These are phyloP conservation scores for Morone saxatilis DNA, from an alignment of 2,113 vertebrate species.

Conservation along the genomic window DNA sequence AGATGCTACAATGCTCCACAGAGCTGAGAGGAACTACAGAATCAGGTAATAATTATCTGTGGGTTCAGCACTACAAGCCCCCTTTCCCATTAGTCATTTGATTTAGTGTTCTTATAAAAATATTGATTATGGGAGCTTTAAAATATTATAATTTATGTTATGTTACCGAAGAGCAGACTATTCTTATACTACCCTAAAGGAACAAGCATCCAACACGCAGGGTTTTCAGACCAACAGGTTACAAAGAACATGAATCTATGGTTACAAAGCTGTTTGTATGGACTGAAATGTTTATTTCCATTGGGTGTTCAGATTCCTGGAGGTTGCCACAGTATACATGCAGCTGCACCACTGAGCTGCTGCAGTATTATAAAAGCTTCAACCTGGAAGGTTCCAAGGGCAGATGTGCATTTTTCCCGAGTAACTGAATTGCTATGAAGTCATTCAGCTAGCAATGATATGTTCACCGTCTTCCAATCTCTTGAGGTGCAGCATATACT, in stretches of 20 bases:
- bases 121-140: neutral
- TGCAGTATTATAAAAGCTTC: conserved; percentile 34
- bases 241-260: neutral
- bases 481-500: conserved; percentile 48
- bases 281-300: conserved; percentile 5
- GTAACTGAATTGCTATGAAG: conserved; percentile 74
- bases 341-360: conserved; percentile 15
- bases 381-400: conserved; percentile 68
- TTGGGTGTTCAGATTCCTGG: neutral
- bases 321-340: neutral
- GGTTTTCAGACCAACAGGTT: neutral
- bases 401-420: conserved; percentile 60
- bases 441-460: conserved; percentile 60
- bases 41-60: neutral
- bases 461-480: conserved; percentile 61
- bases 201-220: neutral
- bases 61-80: neutral
- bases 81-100: neutral
- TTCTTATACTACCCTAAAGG: neutral
- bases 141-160: neutral
- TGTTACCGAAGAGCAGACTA: neutral
- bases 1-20: neutral
- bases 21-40: neutral
- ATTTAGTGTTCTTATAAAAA: neutral
- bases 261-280: conserved; percentile 5